phyloP scores from a whole-genome alignment of 2,888 invertebrate genomes.

The Adelognathus sp. region DNA sequence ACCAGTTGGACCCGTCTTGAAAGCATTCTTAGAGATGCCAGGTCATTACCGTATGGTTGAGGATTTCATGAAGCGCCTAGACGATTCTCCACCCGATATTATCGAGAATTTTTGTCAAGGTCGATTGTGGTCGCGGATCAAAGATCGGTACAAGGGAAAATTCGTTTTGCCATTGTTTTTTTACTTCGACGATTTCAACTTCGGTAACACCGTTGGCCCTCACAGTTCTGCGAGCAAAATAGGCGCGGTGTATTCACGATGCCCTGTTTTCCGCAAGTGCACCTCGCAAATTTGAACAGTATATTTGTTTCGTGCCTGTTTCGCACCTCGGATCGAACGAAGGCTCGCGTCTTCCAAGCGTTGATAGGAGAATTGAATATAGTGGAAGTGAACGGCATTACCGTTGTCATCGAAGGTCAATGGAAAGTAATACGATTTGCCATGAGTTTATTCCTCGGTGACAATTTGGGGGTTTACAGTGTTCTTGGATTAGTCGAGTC shows the following conservation, averaged over 20 bases:
- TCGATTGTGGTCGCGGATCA: not conserved
- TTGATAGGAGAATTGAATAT: not conserved
- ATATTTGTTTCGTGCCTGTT: slow-evolving; percentile 16
- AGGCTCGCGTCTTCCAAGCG: not conserved
- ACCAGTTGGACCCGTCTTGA: slow-evolving; percentile 12
- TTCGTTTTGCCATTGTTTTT: slow-evolving; percentile 24
- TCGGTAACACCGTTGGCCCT: slow-evolving; percentile 8
- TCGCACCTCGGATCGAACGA: not conserved
- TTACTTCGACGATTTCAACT: slow-evolving; percentile 34
- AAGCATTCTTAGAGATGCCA: slow-evolving; percentile 20
- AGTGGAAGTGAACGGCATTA: not conserved
- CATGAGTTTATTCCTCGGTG: slow-evolving; percentile 48
- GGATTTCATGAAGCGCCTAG: not conserved
- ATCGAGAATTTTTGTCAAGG: slow-evolving; percentile 19
- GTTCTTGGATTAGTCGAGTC: slow-evolving; percentile 51
- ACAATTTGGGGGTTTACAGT: slow-evolving; percentile 58
- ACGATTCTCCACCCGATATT: not conserved
- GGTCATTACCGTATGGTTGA: not conserved
- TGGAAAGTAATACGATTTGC: slow-evolving; percentile 33
- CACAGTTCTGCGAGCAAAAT: slow-evolving; percentile 7
- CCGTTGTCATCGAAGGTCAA: not conserved
- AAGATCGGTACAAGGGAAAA: not conserved
- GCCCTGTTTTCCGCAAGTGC: slow-evolving; percentile 13
- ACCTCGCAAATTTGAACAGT: slow-evolving; percentile 17
- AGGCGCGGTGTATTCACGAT: slow-evolving; percentile 16